Conservation (phyloP, 1,140 invertebrate genomes). For the Chelonus insularis region DNA sequence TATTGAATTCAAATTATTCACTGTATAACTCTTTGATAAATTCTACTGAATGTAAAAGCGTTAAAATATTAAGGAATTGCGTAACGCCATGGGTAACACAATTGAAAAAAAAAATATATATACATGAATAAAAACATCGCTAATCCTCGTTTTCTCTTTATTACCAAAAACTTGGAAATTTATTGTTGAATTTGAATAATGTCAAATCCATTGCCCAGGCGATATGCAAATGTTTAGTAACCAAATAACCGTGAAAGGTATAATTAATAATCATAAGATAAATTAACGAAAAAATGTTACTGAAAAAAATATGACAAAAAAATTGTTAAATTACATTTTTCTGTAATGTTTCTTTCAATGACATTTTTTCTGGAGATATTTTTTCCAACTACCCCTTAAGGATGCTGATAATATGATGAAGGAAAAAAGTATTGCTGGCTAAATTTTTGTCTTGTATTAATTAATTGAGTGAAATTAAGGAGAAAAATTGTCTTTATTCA, state of each 20-base stretch:
- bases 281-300: too few species aligned
- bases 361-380: too few species aligned
- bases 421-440: too few species aligned
- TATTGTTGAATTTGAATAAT: too few species aligned
- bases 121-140: conserved; percentile 15
- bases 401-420: too few species aligned
- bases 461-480: not conserved
- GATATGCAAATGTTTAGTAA: conserved; percentile 23
- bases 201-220: too few species aligned
- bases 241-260: conserved; percentile 24
- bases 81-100: conserved; percentile 31
- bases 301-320: too few species aligned
- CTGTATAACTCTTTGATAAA: conserved; percentile 54
- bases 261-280: conserved; percentile 31
- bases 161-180: too few species aligned
- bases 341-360: too few species aligned
- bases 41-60: conserved; percentile 51
- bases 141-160: too few species aligned
- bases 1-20: conserved; percentile 46
- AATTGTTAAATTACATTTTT: too few species aligned
- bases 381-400: too few species aligned
- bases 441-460: conserved; percentile 4
- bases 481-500: not conserved
- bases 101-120: conserved; percentile 17
- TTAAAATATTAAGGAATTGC: conserved; percentile 53